phyloP scores from a whole-genome alignment of 2,113 vertebrate species.

The Condylura cristata region DNA sequence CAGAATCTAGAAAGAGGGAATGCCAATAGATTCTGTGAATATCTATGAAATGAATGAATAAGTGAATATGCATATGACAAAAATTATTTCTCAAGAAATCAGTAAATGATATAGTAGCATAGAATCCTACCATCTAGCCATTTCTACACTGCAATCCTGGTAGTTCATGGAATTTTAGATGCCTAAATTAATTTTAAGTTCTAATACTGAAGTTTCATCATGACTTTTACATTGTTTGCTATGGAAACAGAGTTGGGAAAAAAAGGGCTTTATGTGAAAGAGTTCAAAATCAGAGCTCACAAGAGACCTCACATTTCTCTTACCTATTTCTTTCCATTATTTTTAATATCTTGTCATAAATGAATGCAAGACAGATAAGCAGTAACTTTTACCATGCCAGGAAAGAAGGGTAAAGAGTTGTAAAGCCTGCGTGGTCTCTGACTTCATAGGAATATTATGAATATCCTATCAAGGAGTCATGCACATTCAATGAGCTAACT shows the following conservation, averaged over 20 bases:
- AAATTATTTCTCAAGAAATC: not conserved
- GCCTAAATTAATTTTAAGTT: not conserved
- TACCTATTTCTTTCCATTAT: not conserved
- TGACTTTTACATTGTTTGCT: not conserved
- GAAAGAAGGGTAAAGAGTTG: not conserved
- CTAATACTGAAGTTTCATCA: not conserved
- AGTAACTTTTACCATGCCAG: not conserved
- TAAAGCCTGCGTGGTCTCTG: not conserved
- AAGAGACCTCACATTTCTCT: not conserved
- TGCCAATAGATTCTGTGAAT: not conserved
- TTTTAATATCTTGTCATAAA: not conserved
- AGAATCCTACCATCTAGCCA: not conserved
- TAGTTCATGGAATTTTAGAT: not conserved
- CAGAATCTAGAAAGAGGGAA: not conserved
- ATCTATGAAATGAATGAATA: not conserved
- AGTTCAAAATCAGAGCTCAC: not conserved
- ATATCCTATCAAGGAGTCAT: not conserved
- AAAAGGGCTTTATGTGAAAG: fast-evolving
- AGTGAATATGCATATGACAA: not conserved
- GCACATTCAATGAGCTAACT: not conserved
- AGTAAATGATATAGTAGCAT: not conserved
- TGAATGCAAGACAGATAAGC: not conserved
- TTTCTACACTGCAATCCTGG: not conserved
- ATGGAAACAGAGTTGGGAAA: not conserved
- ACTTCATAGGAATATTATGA: not conserved